Percentiles rank a stretch among this genome's conserved stretches.
Conservation (phyloP, 2,113 vertebrate genomes). For the Platanista minor region DNA sequence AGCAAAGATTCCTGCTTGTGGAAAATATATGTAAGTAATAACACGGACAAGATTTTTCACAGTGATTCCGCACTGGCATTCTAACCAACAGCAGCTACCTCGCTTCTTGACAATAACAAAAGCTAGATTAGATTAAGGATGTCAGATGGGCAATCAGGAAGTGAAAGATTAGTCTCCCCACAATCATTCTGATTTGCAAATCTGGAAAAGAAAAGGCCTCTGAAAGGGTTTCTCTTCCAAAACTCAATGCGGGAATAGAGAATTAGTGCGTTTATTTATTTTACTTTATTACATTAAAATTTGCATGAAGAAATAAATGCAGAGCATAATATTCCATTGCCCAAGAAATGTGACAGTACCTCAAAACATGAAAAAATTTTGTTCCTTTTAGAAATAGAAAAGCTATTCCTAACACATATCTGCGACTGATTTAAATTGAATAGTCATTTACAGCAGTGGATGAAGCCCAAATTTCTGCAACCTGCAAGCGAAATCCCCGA, state of each 20-base stretch:
- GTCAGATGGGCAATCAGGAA: background rate
- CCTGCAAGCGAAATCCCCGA: background rate
- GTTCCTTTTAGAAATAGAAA: slow-evolving; percentile 39
- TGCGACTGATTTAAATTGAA: slow-evolving; percentile 14
- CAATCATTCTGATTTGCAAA: background rate
- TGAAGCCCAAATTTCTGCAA: background rate
- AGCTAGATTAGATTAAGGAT: background rate
- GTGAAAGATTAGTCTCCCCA: background rate
- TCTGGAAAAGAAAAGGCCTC: background rate
- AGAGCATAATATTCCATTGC: slow-evolving; percentile 2
- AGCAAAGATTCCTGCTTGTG: background rate
- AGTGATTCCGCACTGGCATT: background rate
- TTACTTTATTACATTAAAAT: slow-evolving; percentile 23
- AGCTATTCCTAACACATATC: slow-evolving; percentile 15
- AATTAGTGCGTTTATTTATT: slow-evolving; percentile 30
- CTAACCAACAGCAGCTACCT: background rate
- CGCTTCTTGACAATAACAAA: background rate
- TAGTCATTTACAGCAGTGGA: background rate
- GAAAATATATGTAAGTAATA: slow-evolving; percentile 5
- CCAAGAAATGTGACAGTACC: background rate
- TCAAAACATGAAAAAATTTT: slow-evolving; percentile 16
- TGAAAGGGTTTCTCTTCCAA: background rate
- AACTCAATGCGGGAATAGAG: background rate
- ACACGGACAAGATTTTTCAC: slow-evolving; percentile 6
- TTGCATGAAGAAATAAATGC: background rate